These are phyloP conservation scores for Mellilla xanthometata DNA, from an alignment of 2,888 invertebrate genomes.

Conservation along the genomic window DNA sequence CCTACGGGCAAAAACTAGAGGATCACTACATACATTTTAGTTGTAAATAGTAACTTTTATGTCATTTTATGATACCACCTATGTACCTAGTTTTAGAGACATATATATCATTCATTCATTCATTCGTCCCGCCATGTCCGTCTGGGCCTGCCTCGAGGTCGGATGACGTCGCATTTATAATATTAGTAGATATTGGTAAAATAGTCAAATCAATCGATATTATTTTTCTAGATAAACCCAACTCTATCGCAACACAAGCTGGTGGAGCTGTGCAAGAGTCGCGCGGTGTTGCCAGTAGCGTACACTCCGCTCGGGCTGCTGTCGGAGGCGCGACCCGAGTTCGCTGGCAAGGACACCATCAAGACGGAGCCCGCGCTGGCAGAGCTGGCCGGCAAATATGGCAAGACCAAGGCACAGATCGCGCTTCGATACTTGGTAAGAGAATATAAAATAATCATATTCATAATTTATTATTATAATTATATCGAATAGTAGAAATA, in stretches of 20 bases:
- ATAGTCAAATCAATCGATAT: too few relatives aligned
- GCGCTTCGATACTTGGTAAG: slow-evolving; percentile 86
- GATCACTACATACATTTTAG: too few relatives aligned
- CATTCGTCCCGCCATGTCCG: too few relatives aligned
- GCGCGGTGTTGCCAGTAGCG: slow-evolving; percentile 85
- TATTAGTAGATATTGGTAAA: background rate
- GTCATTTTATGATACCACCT: too few relatives aligned
- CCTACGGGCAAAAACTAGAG: too few relatives aligned
- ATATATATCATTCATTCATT: too few relatives aligned
- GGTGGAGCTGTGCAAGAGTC: slow-evolving; percentile 85
- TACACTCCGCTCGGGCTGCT: slow-evolving; percentile 87
- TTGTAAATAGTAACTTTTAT: too few relatives aligned
- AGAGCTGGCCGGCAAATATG: slow-evolving; percentile 83
- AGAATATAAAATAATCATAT: background rate
- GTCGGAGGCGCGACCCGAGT: slow-evolving; percentile 72
- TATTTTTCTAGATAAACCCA: slow-evolving; percentile 74
- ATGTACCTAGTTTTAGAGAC: too few relatives aligned
- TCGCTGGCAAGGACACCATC: slow-evolving; percentile 77
- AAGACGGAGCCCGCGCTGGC: slow-evolving; percentile 82
- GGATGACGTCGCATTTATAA: too few relatives aligned
- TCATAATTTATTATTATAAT: too few relatives aligned
- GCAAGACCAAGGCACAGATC: slow-evolving; percentile 85
- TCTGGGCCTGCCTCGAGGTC: too few relatives aligned
- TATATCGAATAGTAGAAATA: too few relatives aligned
- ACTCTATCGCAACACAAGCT: slow-evolving; percentile 87